A percentile compares a stretch with the other conserved stretches of the same genome.
Conservation (phyloP, 2,797 vertebrate genomes). For the Cichlasoma orientale region DNA sequence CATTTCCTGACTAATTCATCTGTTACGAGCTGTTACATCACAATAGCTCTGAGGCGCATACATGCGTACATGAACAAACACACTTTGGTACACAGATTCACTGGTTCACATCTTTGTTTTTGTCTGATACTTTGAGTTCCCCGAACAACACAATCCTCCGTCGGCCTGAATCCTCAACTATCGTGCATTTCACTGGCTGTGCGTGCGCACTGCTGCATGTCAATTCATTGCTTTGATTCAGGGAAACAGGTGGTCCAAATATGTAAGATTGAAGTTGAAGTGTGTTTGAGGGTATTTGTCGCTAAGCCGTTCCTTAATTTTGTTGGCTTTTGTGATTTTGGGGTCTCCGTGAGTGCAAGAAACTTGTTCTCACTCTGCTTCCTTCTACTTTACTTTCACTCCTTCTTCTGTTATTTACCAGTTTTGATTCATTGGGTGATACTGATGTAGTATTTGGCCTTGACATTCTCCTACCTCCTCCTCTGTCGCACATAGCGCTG, state of each 20-base stretch:
- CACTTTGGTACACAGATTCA: conserved; percentile 8
- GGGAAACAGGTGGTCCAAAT: background rate
- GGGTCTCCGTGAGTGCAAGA: background rate
- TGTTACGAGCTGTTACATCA: conserved; percentile 70
- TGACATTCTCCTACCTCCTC: conserved; percentile 53
- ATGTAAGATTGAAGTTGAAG: background rate
- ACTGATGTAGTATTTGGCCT: conserved; percentile 44
- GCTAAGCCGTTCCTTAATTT: background rate
- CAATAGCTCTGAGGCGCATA: conserved; percentile 30
- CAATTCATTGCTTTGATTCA: background rate
- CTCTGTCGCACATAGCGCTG: conserved; percentile 24
- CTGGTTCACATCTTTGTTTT: conserved; percentile 9
- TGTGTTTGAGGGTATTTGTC: background rate
- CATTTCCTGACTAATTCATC: conserved; percentile 32
- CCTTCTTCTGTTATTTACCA: conserved; percentile 49
- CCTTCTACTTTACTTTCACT: conserved; percentile 3
- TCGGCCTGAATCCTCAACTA: background rate
- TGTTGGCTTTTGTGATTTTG: background rate
- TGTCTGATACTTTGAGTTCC: conserved; percentile 8
- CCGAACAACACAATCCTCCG: background rate
- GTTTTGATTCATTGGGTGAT: conserved; percentile 62
- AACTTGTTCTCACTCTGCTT: conserved; percentile 25
- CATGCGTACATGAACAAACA: conserved; percentile 14
- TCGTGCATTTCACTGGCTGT: background rate
- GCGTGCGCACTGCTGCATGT: background rate